These are phyloP conservation scores for Gouania willdenowi DNA, from an alignment of 2,797 vertebrate species.

Conservation along the genomic window DNA sequence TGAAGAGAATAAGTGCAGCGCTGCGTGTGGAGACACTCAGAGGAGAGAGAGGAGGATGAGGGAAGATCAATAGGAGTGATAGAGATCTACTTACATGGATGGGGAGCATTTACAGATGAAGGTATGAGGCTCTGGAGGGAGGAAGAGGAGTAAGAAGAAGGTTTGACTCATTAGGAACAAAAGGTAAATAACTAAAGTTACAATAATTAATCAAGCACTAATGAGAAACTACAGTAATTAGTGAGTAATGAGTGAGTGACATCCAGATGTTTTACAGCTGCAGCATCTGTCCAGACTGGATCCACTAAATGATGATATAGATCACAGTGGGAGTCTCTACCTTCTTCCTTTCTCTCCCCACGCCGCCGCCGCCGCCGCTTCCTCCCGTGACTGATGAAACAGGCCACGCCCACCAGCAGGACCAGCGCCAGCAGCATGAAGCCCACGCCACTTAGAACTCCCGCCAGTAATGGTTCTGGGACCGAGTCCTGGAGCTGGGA, in stretches of 20 bases:
- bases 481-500: conserved; percentile 79
- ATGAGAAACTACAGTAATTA: conserved; percentile 68
- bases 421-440: conserved; percentile 85
- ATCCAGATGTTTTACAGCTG: conserved; percentile 61
- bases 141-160: conserved; percentile 40
- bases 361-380: conserved; percentile 49
- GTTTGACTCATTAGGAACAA: conserved; percentile 54
- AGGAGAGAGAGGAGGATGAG: conserved; percentile 7
- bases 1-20: conserved; percentile 6
- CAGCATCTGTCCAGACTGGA: too few relatives aligned
- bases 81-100: conserved; percentile 83
- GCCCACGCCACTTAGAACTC: conserved; percentile 83
- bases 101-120: conserved; percentile 82
- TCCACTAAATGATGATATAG: conserved; percentile 58
- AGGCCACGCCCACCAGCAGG: conserved; percentile 82
- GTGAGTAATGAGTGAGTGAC: conserved; percentile 57
- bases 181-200: conserved; percentile 62
- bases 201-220: conserved; percentile 63
- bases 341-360: conserved; percentile 59
- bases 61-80: conserved; percentile 38
- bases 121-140: conserved; percentile 82
- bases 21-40: conserved; percentile 22
- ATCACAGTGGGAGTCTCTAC: conserved; percentile 64
- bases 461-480: conserved; percentile 81
- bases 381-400: conserved; percentile 80